Base-by-base conservation (phyloP, 2,113 vertebrate species). In the Halcyon malimbica region DNA sequence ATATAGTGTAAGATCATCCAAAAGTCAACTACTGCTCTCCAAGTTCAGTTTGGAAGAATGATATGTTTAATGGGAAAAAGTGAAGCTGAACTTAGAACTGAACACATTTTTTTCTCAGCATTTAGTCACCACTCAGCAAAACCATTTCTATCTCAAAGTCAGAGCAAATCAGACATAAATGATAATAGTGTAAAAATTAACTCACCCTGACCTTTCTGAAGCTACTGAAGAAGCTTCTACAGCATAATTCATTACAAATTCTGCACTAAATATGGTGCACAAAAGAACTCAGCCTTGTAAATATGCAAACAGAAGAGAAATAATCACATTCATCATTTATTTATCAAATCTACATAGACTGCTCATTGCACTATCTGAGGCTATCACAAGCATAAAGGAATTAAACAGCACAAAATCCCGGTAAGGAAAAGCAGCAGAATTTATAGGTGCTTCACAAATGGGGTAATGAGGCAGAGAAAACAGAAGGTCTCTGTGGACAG, bases 391-490 rank as follows among this genome's bases (percentile, higher is more conserved):
- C 50, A 81, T 18, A 65, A 83, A 89, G 63, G 74, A 89, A 68
- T 54, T 50, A 60, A 84, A 68, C 3, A 70, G 71, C 48, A 75
- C 68, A 65, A 82, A 91, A 70, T 33, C 54, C 37, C 1, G 2
- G 79, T 14, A 56, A 57, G 54, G 67, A 87, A 84, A 95, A 82
- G 37, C 50, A 73, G 64, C 29, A 87, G 75, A 86, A 96, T 88
- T 96, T 90, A 93, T 80, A 94, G 79, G 80, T 83, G 76, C 64
- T 90, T 86, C 88, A 92, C 63, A 86, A 86, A 90, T 48, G 60
- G 75, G 46, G 83, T 92, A 95, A 94, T 77, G 89, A 96, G 76
- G 91, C 80, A 96, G 60, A 89, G 89, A 80, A 91, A 93, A 91
- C 48, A 82, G 17, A 71, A 74, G 28, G 35, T 83, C 82, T 88